Evolutionary conservation across 1,140 invertebrate species (phyloP).

Genomic region (Drosophila busckii): DNA sequence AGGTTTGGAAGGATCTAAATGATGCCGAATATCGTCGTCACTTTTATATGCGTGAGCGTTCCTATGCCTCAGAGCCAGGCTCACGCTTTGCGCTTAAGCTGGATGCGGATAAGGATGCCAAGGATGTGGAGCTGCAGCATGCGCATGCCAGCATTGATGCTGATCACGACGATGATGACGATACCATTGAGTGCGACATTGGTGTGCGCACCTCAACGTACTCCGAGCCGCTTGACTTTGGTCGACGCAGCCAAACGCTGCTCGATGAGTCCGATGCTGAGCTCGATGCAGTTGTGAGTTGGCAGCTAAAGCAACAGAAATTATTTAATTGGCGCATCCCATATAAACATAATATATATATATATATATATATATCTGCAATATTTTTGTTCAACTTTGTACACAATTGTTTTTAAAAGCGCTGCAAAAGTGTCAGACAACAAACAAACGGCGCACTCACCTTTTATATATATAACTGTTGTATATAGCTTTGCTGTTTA

Average conservation of each 20-base stretch:
- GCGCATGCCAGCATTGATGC: constrained; percentile 10
- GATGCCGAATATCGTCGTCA: constrained; percentile 73
- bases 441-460: constrained; percentile 51
- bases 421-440: constrained; percentile 42
- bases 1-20: constrained; percentile 77
- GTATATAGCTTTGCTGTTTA: constrained; percentile 23
- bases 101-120: constrained; percentile 51
- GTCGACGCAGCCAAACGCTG: constrained; percentile 56
- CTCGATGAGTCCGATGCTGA: constrained; percentile 28
- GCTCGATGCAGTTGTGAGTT: constrained; percentile 55
- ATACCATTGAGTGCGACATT: constrained; percentile 62
- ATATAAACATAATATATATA: constrained; percentile 23
- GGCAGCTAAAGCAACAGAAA: constrained; percentile 30
- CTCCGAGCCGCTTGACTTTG: constrained; percentile 79
- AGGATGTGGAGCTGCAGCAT: constrained; percentile 5
- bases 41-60: constrained; percentile 74
- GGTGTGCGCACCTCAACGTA: constrained; percentile 64
- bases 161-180: constrained; percentile 45
- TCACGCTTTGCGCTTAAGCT: constrained; percentile 65
- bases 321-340: constrained; percentile 63
- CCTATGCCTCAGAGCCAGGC: constrained; percentile 73
- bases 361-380: constrained; percentile 6
- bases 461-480: constrained; percentile 22
- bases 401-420: constrained; percentile 43
- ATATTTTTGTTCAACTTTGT: too few species aligned